Evolutionary conservation across 2,113 vertebrate species (phyloP).

Genomic region (Henicopernis longicauda): DNA sequence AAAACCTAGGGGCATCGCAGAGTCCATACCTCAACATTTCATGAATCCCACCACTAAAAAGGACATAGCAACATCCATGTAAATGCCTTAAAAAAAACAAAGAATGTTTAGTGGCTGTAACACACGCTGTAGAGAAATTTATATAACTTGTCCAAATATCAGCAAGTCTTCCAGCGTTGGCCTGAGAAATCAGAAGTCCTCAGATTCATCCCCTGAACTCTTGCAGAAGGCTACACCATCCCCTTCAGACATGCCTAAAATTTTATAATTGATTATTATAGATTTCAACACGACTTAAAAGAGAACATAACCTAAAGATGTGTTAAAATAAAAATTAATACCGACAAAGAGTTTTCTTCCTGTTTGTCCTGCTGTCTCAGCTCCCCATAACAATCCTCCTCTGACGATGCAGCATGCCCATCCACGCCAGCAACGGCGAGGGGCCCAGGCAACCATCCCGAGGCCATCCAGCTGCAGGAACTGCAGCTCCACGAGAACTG

Average conservation of each 20-base stretch:
- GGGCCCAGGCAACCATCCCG: no score
- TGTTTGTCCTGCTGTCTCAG: background rate
- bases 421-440: accelerated
- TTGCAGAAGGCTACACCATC: background rate
- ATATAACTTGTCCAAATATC: background rate
- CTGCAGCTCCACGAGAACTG: background rate
- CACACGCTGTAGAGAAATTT: background rate
- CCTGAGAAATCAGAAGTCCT: background rate
- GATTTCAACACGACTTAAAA: background rate
- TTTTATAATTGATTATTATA: background rate
- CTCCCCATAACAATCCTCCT: background rate
- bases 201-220: background rate
- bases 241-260: background rate
- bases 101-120: background rate
- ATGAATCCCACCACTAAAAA: background rate
- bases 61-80: background rate
- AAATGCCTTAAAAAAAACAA: background rate
- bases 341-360: background rate
- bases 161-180: background rate
- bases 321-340: background rate
- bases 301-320: background rate
- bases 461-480: background rate
- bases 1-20: background rate
- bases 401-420: accelerated
- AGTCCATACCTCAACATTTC: background rate